phyloP scores from a whole-genome alignment of 1,140 invertebrate species.

The Drosophila persimilis region DNA sequence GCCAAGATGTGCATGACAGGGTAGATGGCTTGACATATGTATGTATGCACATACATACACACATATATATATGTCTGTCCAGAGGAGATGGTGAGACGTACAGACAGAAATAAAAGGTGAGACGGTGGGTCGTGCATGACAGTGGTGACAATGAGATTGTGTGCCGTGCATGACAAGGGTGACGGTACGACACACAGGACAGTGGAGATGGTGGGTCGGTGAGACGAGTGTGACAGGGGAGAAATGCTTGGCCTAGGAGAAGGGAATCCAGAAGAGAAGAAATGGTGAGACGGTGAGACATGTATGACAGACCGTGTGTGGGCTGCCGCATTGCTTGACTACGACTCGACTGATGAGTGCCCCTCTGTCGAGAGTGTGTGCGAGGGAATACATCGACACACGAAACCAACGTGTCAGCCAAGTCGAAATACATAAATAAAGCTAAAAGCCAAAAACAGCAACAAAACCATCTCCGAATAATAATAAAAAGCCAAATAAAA shows the following conservation, averaged over 20 bases:
- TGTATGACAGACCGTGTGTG: conserved; percentile 20
- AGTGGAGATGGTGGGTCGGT: too few species aligned
- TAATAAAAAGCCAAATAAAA: conserved; percentile 60
- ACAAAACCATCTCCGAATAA: conserved; percentile 49
- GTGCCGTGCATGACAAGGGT: too few species aligned
- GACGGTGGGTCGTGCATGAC: too few species aligned
- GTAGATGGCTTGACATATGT: too few species aligned
- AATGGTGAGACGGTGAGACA: conserved; percentile 13
- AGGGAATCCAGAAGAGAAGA: conserved; percentile 7
- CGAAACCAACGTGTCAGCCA: conserved; percentile 57
- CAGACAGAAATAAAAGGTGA: too few species aligned
- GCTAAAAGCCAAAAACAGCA: conserved; percentile 46
- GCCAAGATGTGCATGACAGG: too few species aligned
- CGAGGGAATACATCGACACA: conserved; percentile 22
- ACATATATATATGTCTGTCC: too few species aligned
- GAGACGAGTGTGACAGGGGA: background rate
- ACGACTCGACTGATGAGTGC: conserved; percentile 54
- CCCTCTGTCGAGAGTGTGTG: conserved; percentile 8
- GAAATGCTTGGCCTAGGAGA: conserved; percentile 11
- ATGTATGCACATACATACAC: too few species aligned
- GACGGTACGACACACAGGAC: too few species aligned
- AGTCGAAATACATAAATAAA: conserved; percentile 65
- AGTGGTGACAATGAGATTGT: too few species aligned
- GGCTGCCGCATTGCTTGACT: conserved; percentile 4
- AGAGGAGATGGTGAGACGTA: too few species aligned